phyloP scores from a whole-genome alignment of 1,140 invertebrate genomes.

The Cryptotermes secundus region DNA sequence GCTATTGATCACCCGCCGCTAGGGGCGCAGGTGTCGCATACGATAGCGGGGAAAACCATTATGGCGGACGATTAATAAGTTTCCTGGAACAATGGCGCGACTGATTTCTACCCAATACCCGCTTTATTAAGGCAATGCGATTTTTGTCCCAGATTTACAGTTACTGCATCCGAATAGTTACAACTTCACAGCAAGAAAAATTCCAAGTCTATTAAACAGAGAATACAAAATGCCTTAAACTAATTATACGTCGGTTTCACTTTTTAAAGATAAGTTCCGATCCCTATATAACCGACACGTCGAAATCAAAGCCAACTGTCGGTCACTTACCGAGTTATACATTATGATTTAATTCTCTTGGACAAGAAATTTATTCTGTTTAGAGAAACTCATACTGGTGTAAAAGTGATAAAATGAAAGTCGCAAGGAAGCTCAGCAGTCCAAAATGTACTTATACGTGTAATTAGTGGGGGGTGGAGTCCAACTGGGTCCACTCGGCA shows the following conservation, averaged over 20 bases:
- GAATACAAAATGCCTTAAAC: not conserved
- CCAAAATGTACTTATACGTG: too few relatives aligned
- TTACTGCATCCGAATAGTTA: not conserved
- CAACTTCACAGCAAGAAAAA: not conserved
- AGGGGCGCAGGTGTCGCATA: conserved; percentile 15
- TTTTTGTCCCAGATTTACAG: conserved; percentile 6
- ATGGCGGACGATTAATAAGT: conserved; percentile 19
- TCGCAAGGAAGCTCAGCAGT: too few relatives aligned
- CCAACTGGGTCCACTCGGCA: too few relatives aligned
- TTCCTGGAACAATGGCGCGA: not conserved
- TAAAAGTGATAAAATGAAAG: too few relatives aligned
- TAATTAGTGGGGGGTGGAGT: too few relatives aligned
- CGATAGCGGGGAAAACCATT: conserved; percentile 11
- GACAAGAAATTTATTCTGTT: too few relatives aligned
- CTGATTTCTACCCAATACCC: not conserved
- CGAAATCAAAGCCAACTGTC: not conserved
- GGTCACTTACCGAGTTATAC: not conserved
- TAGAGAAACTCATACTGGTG: too few relatives aligned
- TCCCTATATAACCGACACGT: too few relatives aligned
- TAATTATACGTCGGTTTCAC: not conserved
- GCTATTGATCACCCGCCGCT: conserved; percentile 16
- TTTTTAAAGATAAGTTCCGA: too few relatives aligned
- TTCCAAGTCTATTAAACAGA: not conserved
- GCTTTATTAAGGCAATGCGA: not conserved
- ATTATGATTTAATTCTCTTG: too few relatives aligned